Percentiles rank a stretch among this genome's conserved stretches.
phyloP scores from a whole-genome alignment of 2,113 vertebrate genomes.

The Xiphorhynchus elegans region DNA sequence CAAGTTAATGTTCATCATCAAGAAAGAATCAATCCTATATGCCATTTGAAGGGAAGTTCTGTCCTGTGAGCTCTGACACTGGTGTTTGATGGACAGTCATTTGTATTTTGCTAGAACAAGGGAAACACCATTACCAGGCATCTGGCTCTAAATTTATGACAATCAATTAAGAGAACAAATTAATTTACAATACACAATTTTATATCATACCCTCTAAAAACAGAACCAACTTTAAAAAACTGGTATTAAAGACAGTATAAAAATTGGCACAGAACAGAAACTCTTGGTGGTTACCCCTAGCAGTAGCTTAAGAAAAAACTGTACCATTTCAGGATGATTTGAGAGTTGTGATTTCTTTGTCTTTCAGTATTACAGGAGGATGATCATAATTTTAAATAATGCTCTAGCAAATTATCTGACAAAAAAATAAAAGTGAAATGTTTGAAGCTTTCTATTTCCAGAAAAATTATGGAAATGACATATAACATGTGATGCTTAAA shows the following conservation, averaged over 20 bases:
- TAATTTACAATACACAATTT: not conserved
- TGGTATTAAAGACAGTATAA: not conserved
- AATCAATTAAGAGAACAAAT: not conserved
- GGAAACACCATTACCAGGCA: not conserved
- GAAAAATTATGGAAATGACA: not conserved
- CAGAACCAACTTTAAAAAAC: not conserved
- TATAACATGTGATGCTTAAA: not conserved
- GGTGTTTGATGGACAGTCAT: rapidly evolving
- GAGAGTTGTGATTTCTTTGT: not conserved
- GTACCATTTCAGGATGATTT: not conserved
- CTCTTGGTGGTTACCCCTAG: not conserved
- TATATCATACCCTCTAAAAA: not conserved
- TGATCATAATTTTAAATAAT: not conserved
- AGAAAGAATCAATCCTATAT: not conserved
- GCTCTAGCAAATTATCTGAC: not conserved
- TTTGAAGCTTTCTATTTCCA: not conserved
- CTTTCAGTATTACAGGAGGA: not conserved
- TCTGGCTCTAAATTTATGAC: not conserved
- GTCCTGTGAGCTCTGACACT: not conserved
- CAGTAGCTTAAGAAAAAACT: not conserved
- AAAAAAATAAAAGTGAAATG: not conserved
- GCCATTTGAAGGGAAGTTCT: not conserved
- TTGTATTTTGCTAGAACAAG: not conserved
- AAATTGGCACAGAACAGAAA: not conserved
- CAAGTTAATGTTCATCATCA: not conserved